phyloP scores from a whole-genome alignment of 1,140 invertebrate species.

The Papilio helenus region DNA sequence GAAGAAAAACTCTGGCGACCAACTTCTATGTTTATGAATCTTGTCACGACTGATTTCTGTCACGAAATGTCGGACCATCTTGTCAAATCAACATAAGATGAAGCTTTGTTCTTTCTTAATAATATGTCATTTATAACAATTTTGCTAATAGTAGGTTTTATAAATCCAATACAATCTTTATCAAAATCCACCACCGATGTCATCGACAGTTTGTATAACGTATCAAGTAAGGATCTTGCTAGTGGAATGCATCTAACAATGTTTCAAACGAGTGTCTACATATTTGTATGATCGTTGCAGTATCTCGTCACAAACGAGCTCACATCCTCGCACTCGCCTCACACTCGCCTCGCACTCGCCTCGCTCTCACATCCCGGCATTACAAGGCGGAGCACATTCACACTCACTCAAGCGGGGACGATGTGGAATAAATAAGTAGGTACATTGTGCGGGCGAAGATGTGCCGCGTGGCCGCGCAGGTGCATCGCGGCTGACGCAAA shows the following conservation, averaged over 20 bases:
- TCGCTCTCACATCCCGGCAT: background rate
- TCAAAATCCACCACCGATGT: slow-evolving; percentile 16
- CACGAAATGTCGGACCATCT: slow-evolving; percentile 52
- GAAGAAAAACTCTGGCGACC: slow-evolving; percentile 36
- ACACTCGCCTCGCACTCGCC: slow-evolving; percentile 24
- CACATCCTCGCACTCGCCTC: too few species aligned
- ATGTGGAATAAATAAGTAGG: slow-evolving; percentile 65
- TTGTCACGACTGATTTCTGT: slow-evolving; percentile 28
- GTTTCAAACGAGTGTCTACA: background rate
- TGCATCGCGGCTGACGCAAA: slow-evolving; percentile 56
- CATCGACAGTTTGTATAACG: slow-evolving; percentile 22
- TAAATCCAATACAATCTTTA: slow-evolving; percentile 46
- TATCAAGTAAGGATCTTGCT: slow-evolving; percentile 16
- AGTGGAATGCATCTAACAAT: background rate
- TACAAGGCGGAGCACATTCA: slow-evolving; percentile 38
- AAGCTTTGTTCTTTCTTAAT: slow-evolving; percentile 57
- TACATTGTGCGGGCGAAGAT: slow-evolving; percentile 62
- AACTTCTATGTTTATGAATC: slow-evolving; percentile 20
- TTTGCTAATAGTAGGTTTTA: slow-evolving; percentile 37
- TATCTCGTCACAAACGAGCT: slow-evolving; percentile 62
- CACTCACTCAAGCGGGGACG: slow-evolving; percentile 49
- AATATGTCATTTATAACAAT: slow-evolving; percentile 59
- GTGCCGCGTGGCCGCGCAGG: slow-evolving; percentile 46
- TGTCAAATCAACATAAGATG: slow-evolving; percentile 54
- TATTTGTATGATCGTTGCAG: slow-evolving; percentile 45